phyloP scores from a whole-genome alignment of 37 sponge, comb jelly and placozoan species.

The Spongia lamella region DNA sequence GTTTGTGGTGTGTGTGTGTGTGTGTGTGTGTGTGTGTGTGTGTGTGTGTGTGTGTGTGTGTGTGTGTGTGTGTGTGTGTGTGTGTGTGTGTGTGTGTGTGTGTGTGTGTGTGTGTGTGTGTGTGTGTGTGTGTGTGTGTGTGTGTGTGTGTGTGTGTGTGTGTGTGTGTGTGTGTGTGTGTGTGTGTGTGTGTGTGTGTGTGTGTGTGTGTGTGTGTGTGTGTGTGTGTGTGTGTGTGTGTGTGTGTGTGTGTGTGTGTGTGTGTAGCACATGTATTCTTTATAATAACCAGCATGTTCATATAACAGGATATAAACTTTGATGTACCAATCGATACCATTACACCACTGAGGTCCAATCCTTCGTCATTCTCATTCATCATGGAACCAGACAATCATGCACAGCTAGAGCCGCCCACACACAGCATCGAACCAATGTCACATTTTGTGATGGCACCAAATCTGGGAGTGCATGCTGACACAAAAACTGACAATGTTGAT shows the following conservation, averaged over 20 bases:
- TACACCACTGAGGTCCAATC: too few relatives aligned
- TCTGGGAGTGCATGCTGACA: too few relatives aligned
- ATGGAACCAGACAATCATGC: too few relatives aligned
- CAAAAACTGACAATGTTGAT: too few relatives aligned
- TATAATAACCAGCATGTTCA: not conserved
- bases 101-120: slow-evolving; percentile 3
- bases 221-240: slow-evolving; percentile 23
- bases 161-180: slow-evolving; percentile 9
- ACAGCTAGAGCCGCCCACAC: too few relatives aligned
- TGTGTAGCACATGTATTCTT: not conserved
- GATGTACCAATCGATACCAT: too few relatives aligned
- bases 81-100: not conserved
- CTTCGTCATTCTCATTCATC: too few relatives aligned
- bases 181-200: slow-evolving; percentile 14
- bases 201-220: not conserved
- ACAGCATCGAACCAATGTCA: too few relatives aligned
- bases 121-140: slow-evolving; percentile 11
- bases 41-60: slow-evolving; percentile 20
- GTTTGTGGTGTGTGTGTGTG: slow-evolving; percentile 10
- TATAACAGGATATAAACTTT: not conserved
- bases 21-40: slow-evolving; percentile 18
- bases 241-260: slow-evolving; percentile 18
- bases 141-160: slow-evolving; percentile 9
- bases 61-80: slow-evolving; percentile 12
- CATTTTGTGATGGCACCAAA: too few relatives aligned